phyloP scores from a whole-genome alignment of 35 echinoderm and acorn worm genomes.

The Heliocidaris tuberculata region DNA sequence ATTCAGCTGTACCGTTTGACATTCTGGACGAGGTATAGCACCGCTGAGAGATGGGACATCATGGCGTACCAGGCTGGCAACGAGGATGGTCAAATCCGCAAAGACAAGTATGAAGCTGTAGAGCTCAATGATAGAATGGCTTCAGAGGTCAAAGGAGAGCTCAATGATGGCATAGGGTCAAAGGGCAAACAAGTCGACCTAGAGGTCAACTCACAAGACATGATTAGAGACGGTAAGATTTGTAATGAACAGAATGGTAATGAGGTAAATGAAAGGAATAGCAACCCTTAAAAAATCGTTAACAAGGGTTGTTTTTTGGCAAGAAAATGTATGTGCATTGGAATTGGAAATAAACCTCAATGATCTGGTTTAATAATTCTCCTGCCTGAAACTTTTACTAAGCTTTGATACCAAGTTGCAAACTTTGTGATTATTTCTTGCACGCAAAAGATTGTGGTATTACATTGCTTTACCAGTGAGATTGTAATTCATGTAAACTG shows the following conservation, averaged over 20 bases:
- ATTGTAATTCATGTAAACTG: no score
- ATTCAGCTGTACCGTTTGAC: conserved; percentile 86
- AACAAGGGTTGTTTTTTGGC: no score
- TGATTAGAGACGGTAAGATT: neutral
- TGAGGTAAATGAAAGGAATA: no score
- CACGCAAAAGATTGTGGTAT: no score
- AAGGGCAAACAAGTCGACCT: neutral
- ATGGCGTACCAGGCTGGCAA: conserved; percentile 23
- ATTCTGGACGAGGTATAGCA: conserved; percentile 78
- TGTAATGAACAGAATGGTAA: no score
- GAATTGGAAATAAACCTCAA: neutral
- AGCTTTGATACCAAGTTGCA: no score
- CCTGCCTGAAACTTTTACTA: no score
- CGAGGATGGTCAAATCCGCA: neutral
- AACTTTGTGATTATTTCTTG: no score
- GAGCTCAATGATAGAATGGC: neutral
- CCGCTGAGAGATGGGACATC: conserved; percentile 61
- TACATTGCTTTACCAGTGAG: no score
- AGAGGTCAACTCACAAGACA: neutral
- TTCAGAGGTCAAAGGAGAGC: neutral
- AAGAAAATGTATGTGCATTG: no score
- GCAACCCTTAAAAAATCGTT: no score
- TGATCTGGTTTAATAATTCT: neutral
- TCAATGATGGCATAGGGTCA: neutral
- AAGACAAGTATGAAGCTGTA: conserved; percentile 31